phyloP scores from a whole-genome alignment of 2,113 vertebrate species.

The Cochlearius cochlearius region DNA sequence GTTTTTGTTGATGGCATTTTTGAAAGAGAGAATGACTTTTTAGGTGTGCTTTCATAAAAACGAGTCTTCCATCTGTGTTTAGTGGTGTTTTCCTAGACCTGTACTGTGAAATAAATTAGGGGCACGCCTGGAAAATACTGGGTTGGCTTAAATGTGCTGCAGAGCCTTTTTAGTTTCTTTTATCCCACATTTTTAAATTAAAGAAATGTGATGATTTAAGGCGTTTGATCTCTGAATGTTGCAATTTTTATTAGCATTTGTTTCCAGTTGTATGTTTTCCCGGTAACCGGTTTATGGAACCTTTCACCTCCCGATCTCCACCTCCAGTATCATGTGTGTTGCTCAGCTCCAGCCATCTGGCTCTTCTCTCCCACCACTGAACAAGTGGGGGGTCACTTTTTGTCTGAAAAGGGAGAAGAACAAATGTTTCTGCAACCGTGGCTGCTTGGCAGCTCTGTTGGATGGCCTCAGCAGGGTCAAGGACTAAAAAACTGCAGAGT shows the following conservation, averaged over 20 bases:
- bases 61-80: neutral
- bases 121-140: neutral
- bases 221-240: neutral
- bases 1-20: neutral
- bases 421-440: neutral
- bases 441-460: neutral
- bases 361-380: constrained; percentile 15
- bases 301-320: constrained; percentile 8
- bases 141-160: neutral
- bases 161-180: neutral
- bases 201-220: constrained; percentile 31
- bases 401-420: neutral
- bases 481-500: neutral
- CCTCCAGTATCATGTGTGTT: neutral
- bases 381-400: neutral
- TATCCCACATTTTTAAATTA: constrained; percentile 1
- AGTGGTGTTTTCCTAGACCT: neutral
- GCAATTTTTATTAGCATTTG: constrained; percentile 32
- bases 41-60: neutral
- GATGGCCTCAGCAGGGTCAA: neutral
- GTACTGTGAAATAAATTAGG: constrained; percentile 3
- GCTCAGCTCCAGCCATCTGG: constrained; percentile 20
- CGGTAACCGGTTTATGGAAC: neutral
- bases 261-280: constrained; percentile 37
- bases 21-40: neutral